Conservation (phyloP, 2,888 invertebrate species). For the Melolontha melolontha region DNA sequence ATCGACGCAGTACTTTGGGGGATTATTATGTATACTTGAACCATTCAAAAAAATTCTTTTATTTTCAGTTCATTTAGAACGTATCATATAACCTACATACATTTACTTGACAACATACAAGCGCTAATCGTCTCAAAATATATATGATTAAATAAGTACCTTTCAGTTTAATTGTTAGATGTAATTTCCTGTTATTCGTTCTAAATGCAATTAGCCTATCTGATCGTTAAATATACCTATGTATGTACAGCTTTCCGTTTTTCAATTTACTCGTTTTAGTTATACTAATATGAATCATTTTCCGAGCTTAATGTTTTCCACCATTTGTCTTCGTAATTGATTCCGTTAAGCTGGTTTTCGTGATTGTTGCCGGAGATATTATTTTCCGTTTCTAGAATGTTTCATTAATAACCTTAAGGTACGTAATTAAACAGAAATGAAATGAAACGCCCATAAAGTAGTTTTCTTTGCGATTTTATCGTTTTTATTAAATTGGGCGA, state of each 20-base stretch:
- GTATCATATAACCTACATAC: too few species aligned
- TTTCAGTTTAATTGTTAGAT: slow-evolving; percentile 23
- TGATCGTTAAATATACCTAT: slow-evolving; percentile 16
- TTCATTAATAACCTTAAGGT: slow-evolving; percentile 14
- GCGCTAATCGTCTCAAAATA: too few species aligned
- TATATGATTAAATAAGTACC: slow-evolving; percentile 10
- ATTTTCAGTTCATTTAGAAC: too few species aligned
- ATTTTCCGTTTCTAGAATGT: slow-evolving; percentile 7
- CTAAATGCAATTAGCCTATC: slow-evolving; percentile 30
- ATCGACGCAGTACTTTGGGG: slow-evolving; percentile 17
- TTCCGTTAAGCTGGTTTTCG: slow-evolving; percentile 23
- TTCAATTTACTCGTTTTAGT: background rate
- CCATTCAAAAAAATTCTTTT: background rate
- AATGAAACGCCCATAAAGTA: background rate
- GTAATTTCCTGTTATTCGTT: slow-evolving; percentile 36
- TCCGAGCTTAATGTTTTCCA: slow-evolving; percentile 22
- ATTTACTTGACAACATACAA: too few species aligned
- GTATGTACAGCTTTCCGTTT: background rate
- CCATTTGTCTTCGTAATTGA: slow-evolving; percentile 28
- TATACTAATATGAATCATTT: slow-evolving; percentile 26
- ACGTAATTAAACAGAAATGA: background rate
- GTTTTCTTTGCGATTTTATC: slow-evolving; percentile 6
- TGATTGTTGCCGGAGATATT: slow-evolving; percentile 29
- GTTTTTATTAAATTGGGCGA: background rate
- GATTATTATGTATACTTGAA: slow-evolving; percentile 18